Percentiles rank a stretch among this genome's conserved stretches.
Conservation (phyloP, 2,888 invertebrate genomes). For the Tiliacea citrago region DNA sequence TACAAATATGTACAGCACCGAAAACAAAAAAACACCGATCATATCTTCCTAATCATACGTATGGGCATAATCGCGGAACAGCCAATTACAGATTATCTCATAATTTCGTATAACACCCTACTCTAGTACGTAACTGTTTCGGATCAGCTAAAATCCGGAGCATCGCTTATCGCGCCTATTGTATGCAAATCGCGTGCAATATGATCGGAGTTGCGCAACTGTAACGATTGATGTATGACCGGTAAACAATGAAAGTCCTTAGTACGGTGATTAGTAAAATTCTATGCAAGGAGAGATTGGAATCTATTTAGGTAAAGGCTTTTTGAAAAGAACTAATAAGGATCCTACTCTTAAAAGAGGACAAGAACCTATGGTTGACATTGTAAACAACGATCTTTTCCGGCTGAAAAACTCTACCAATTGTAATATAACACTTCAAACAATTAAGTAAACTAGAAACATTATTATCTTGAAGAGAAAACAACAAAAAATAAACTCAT, state of each 20-base stretch:
- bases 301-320: slow-evolving; percentile 57
- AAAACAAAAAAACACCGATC: slow-evolving; percentile 23
- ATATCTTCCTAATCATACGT: slow-evolving; percentile 39
- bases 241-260: slow-evolving; percentile 67
- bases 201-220: slow-evolving; percentile 81
- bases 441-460: slow-evolving; percentile 15
- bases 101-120: slow-evolving; percentile 53
- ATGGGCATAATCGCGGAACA: slow-evolving; percentile 35
- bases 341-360: slow-evolving; percentile 10
- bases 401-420: not conserved
- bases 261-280: slow-evolving; percentile 54
- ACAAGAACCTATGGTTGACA: not conserved
- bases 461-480: slow-evolving; percentile 19
- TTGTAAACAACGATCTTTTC: slow-evolving; percentile 10
- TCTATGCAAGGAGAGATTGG: slow-evolving; percentile 57
- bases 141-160: slow-evolving; percentile 67
- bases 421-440: not conserved
- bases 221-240: slow-evolving; percentile 70
- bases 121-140: slow-evolving; percentile 48
- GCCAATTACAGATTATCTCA: slow-evolving; percentile 49
- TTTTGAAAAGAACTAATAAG: slow-evolving; percentile 15
- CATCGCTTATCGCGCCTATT: slow-evolving; percentile 80
- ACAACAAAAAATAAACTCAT: slow-evolving; percentile 41
- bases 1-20: not conserved
- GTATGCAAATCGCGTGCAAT: slow-evolving; percentile 85